These are phyloP conservation scores for Pipistrellus kuhlii DNA, from an alignment of 2,797 vertebrate genomes.

Conservation along the genomic window DNA sequence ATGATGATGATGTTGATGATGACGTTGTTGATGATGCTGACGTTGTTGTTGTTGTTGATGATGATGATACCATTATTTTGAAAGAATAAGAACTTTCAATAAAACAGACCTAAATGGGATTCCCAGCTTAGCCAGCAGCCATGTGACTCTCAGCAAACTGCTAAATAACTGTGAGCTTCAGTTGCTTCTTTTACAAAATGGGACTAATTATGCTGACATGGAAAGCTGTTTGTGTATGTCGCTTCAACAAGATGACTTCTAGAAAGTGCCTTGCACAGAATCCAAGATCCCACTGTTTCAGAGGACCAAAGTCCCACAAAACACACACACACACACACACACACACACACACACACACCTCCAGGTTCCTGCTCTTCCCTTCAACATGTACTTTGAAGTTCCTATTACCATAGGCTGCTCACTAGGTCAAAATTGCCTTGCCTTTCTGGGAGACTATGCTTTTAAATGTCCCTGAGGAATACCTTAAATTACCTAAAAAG, in stretches of 20 bases:
- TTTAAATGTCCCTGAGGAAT: not conserved
- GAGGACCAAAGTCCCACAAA: not conserved
- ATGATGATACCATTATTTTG: not conserved
- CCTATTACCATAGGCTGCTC: not conserved
- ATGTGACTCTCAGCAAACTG: not conserved
- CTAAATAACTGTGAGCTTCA: not conserved
- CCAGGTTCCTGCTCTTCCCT: not conserved
- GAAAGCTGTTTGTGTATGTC: not conserved
- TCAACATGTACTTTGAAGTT: not conserved
- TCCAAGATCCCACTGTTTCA: not conserved
- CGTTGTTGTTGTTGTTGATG: not conserved
- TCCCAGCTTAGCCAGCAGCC: not conserved
- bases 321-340: not conserved
- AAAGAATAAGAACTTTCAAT: not conserved
- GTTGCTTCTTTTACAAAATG: not conserved
- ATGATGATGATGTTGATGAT: not conserved
- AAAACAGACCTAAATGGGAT: not conserved
- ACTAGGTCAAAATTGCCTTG: not conserved
- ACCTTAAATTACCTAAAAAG: not conserved
- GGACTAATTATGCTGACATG: not conserved
- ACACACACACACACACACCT: not conserved
- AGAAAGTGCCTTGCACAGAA: not conserved
- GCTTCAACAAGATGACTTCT: not conserved
- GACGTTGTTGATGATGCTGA: not conserved
- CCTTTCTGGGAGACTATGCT: not conserved